Conservation (phyloP, 2,797 vertebrate species). For the Sardinella longiceps region DNA sequence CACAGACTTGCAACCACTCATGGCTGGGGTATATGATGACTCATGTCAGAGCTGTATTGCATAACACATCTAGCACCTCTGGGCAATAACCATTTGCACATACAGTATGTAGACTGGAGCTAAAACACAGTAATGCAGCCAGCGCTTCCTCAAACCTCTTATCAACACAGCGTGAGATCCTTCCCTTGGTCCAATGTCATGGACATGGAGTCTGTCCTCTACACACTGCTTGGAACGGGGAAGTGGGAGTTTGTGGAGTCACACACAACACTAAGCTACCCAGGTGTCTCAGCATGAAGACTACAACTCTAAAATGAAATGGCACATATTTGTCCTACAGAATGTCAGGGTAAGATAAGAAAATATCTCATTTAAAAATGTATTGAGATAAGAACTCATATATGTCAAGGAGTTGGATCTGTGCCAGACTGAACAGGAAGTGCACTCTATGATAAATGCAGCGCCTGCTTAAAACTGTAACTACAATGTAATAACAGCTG, state of each 20-base stretch:
- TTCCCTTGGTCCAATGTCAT: neutral
- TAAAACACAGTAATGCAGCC: neutral
- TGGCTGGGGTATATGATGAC: neutral
- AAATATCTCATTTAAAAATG: no score
- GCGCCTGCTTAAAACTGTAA: neutral
- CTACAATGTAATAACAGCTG: no score
- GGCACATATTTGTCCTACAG: neutral
- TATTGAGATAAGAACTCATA: neutral
- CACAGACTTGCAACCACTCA: neutral
- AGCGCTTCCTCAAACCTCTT: neutral
- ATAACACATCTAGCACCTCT: neutral
- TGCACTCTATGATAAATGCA: neutral
- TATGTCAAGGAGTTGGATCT: neutral
- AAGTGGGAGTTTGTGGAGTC: neutral
- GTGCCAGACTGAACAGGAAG: neutral
- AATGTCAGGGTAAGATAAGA: neutral
- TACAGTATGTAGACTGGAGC: neutral
- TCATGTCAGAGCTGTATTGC: neutral
- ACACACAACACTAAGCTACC: neutral
- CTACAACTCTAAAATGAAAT: neutral
- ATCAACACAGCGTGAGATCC: neutral
- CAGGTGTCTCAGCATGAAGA: neutral
- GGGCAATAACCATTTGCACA: neutral
- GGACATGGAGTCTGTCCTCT: neutral
- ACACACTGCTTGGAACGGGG: neutral